These are phyloP conservation scores for Vandiemenella viatica DNA, from an alignment of 2,888 invertebrate genomes.

Conservation along the genomic window DNA sequence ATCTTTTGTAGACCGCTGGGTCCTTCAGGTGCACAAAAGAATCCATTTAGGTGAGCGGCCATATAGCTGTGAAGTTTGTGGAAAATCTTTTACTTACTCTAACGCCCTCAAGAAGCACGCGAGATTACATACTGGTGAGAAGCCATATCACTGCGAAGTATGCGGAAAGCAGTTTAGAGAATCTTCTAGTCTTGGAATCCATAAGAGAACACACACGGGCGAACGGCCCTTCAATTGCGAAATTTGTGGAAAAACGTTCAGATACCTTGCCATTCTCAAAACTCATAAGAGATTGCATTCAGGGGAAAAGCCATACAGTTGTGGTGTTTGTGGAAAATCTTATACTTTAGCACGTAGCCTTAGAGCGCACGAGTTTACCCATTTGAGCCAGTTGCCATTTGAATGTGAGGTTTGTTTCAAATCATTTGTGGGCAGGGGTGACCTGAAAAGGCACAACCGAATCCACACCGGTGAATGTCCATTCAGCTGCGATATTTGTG, in stretches of 20 bases:
- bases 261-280: background rate
- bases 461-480: too few species aligned
- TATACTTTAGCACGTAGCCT: background rate
- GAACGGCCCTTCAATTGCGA: background rate
- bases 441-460: too few species aligned
- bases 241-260: background rate
- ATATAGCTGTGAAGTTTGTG: slow-evolving; percentile 12
- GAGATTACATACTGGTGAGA: slow-evolving; percentile 13
- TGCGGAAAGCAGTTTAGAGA: slow-evolving; percentile 12
- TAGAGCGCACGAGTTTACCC: too few species aligned
- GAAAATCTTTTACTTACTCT: slow-evolving; percentile 11
- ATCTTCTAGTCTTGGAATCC: slow-evolving; percentile 9
- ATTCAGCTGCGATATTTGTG: too few species aligned
- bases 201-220: background rate
- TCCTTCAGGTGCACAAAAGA: slow-evolving; percentile 12
- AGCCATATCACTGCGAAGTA: slow-evolving; percentile 12
- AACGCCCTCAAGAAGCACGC: slow-evolving; percentile 11
- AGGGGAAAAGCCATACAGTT: background rate
- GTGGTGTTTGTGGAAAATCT: background rate
- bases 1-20: too few species aligned
- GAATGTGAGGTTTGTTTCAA: too few species aligned
- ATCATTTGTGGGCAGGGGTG: too few species aligned
- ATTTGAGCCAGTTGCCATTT: too few species aligned
- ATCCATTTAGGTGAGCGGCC: slow-evolving; percentile 10
- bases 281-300: background rate